Evolutionary conservation across 2,797 vertebrate species (phyloP), one percentile per base, ranked within the genome.

Genomic region (Lithobates pipiens): DNA sequence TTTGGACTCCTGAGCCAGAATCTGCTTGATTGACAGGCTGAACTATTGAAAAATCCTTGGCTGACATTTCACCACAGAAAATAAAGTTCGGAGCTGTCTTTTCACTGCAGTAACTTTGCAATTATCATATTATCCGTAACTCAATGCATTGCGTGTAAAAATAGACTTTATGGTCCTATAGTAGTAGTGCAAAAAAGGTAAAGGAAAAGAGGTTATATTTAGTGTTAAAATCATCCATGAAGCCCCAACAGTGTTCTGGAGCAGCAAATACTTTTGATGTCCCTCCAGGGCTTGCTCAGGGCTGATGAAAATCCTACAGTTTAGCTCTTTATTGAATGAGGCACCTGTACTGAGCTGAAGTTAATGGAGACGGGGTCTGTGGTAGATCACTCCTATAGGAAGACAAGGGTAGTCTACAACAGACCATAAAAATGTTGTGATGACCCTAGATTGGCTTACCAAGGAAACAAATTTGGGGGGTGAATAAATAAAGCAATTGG

Each of bases 1-100:
- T 32, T 63, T 16, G 80, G 54, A 23, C 34, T 65, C 54, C 80
- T 15, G 54, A 82, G 54, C 70, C 70, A 82, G 70, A 70, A 76
- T 44, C 13, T 23, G 27, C 29, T 34, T 85, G 76, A 79, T 63
- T 79, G 76, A 79, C 76, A 67, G 76, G 1, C 27, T 68, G 39
- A 61, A 73, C 61, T 72, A 46, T 36, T 79, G 34, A 74, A 27
- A 65, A 72, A 74, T 73, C 16, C 69, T 73, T 21, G 2, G 42
- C 69, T 79, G 69, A 85, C 72, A 84, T 77, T 77, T 70, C 15
- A 16, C 36, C 54, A 76, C 42, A 27, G 72, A 83, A 76, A 82
- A 68, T 65, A 83, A 83, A 76, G 44, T 76, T 82, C 15, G 6
- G 39, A 63, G 29, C 71, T 32, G 23, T 73, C 67, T 67, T 76